Percentiles rank a stretch among this genome's conserved stretches.
These are phyloP conservation scores for Nephotettix cincticeps DNA, from an alignment of 1,140 invertebrate genomes.

Conservation along the genomic window DNA sequence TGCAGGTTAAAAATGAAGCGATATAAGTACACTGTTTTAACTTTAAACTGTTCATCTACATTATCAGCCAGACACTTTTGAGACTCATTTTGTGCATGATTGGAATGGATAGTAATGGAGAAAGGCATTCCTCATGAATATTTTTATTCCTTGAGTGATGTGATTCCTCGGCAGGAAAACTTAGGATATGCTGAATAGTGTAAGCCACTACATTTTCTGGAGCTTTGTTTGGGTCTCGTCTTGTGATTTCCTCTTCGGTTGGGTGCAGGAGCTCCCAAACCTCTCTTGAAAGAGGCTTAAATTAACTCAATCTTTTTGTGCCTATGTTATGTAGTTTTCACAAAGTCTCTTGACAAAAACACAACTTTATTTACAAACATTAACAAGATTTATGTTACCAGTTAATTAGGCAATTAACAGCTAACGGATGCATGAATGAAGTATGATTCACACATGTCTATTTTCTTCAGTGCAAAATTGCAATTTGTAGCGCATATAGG, in stretches of 20 bases:
- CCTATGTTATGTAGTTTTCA: not conserved
- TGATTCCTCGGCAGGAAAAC: conserved; percentile 6
- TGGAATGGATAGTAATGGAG: conserved; percentile 22
- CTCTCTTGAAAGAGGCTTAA: not conserved
- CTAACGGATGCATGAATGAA: not conserved
- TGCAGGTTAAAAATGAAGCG: conserved; percentile 13
- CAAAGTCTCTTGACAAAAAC: not conserved
- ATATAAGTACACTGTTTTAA: conserved; percentile 15
- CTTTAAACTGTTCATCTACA: conserved; percentile 13
- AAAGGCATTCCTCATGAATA: conserved; percentile 22
- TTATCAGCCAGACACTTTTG: conserved; percentile 6
- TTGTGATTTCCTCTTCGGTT: conserved; percentile 18
- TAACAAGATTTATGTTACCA: conserved; percentile 16
- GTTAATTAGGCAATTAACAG: not conserved
- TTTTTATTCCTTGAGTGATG: conserved; percentile 21
- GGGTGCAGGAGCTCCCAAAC: conserved; percentile 18
- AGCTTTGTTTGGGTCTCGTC: conserved; percentile 15
- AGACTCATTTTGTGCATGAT: conserved; percentile 15
- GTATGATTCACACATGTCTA: conserved; percentile 17
- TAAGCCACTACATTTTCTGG: conserved; percentile 14
- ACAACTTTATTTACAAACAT: conserved; percentile 31
- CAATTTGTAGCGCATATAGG: not conserved
- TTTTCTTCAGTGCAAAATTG: not conserved
- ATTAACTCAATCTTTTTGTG: conserved; percentile 6
- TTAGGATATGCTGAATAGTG: conserved; percentile 15